Conservation (phyloP, 1,140 invertebrate species). For the Dinothrombium tinctorium region DNA sequence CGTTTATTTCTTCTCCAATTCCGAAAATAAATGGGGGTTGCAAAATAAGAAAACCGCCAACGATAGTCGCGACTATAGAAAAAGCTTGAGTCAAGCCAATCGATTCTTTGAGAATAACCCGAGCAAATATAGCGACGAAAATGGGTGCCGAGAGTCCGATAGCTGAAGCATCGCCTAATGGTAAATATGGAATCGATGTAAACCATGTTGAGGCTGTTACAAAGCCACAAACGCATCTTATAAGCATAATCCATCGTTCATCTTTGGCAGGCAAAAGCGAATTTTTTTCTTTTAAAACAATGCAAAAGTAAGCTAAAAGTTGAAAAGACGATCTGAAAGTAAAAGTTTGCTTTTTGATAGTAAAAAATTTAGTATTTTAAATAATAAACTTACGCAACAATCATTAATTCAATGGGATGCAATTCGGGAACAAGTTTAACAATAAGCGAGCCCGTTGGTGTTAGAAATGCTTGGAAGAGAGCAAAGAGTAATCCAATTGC, state of each 20-base stretch:
- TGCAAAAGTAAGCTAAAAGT: too few relatives aligned
- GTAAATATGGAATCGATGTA: slow-evolving; percentile 15
- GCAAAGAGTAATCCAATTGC: too few relatives aligned
- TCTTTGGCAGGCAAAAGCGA: too few relatives aligned
- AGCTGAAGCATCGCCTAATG: slow-evolving; percentile 30
- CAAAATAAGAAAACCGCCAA: slow-evolving; percentile 27
- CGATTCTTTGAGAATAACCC: slow-evolving; percentile 27
- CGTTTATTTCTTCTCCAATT: background rate
- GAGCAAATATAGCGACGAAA: slow-evolving; percentile 28
- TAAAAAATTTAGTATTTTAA: too few relatives aligned
- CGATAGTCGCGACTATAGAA: slow-evolving; percentile 24
- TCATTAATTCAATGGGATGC: too few relatives aligned
- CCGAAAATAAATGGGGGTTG: slow-evolving; percentile 21
- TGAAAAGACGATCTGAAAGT: too few relatives aligned
- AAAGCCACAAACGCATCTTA: background rate
- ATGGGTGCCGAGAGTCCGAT: slow-evolving; percentile 32
- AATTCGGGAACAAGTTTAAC: too few relatives aligned
- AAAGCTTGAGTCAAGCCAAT: slow-evolving; percentile 26
- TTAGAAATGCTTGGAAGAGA: too few relatives aligned
- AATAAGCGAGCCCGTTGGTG: too few relatives aligned
- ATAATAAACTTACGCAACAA: too few relatives aligned
- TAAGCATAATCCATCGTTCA: background rate
- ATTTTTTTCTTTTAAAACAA: too few relatives aligned
- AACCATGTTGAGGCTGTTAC: background rate
- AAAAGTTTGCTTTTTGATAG: too few relatives aligned